Base-by-base conservation (phyloP, 2,113 vertebrate species). In the Ariopsis seemanni region DNA sequence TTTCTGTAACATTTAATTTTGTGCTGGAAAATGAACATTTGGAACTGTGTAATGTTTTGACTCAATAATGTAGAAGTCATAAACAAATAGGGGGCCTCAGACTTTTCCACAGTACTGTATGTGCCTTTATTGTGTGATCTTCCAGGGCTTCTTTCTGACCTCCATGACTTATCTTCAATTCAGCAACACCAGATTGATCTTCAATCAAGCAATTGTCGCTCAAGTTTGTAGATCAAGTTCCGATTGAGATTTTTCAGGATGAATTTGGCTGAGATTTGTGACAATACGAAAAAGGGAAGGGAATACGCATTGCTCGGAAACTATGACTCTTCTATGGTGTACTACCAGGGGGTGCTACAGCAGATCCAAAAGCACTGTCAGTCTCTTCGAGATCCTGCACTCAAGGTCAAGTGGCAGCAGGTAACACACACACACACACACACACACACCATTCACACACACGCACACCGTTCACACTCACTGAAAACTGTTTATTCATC, bases 231-330 rank as follows among this genome's bases (percentile, higher is more conserved):
- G 55, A 17, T 34, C 2, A 60, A 77, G 58, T 2, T 57, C 48
- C 78, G 17, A 11, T 30, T 67, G 17, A 90, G 77, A 89, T 75
- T 63, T 74, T 69, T 78, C 85, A 89, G 88, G 78, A 99, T 99
- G 97, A 98, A 97, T 94, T 93, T 99, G 93, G 94, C 96, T 60
- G 98, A 99, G 90, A 99, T 99, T 86, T 98, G 95, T 48, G 97
- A 99, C 94, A 99, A 99, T 89, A 97, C 97, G 89, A 98, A 99
- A 94, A 99, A 97, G 93, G 98, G 97, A 85, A 95, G 97, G 89
- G 98, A 99, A 94, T 99, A 98, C 86, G 98, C 98, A 10, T 93
- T 99, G 69, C 96, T 99, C 86, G 98, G 98, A 77, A 99, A 98
- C 93, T 99, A 99, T 3, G 98, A 99, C 92, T 98, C 98, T 2